These are phyloP conservation scores for Leiothrix lutea DNA, from an alignment of 2,113 vertebrate species.

Conservation along the genomic window DNA sequence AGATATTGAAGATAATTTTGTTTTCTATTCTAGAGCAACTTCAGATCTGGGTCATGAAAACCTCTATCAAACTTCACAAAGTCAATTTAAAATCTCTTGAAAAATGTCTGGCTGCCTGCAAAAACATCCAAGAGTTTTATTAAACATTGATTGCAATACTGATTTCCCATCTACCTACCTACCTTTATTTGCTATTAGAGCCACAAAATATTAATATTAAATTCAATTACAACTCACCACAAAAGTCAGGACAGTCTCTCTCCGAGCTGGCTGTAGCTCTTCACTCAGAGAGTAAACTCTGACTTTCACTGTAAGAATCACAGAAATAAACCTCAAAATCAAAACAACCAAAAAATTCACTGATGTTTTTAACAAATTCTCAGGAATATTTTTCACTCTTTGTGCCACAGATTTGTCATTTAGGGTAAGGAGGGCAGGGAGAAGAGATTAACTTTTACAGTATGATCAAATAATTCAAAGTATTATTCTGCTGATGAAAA, in stretches of 20 bases:
- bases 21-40: not conserved
- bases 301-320: conserved; percentile 77
- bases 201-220: not conserved
- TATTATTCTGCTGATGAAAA: not conserved
- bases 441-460: not conserved
- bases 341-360: not conserved
- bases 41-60: not conserved
- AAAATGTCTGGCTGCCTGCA: not conserved
- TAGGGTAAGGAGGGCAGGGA: not conserved
- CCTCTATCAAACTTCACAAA: not conserved
- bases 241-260: conserved; percentile 83
- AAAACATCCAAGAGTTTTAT: not conserved
- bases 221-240: conserved; percentile 60
- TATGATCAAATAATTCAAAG: not conserved
- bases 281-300: conserved; percentile 89
- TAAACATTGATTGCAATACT: not conserved
- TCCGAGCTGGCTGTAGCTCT: conserved; percentile 82
- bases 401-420: not conserved
- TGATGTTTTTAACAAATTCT: not conserved
- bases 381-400: not conserved
- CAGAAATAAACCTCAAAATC: not conserved
- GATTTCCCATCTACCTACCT: not conserved
- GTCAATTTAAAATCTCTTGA: not conserved
- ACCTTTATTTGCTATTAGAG: not conserved
- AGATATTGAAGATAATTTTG: not conserved